Evolutionary conservation across 2,888 invertebrate species (phyloP).

Genomic region (Patella depressa): DNA sequence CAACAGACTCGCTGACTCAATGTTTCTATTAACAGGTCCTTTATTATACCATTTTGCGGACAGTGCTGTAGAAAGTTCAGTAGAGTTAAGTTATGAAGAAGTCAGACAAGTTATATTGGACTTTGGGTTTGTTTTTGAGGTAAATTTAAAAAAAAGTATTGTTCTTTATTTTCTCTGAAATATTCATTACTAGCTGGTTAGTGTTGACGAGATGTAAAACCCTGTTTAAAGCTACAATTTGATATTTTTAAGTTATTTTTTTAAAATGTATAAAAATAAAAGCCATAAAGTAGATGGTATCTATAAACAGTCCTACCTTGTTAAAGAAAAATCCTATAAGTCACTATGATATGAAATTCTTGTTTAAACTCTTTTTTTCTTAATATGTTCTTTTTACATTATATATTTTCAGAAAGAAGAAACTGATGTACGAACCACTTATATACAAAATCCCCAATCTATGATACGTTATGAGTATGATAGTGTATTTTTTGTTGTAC

Average conservation of each 20-base stretch:
- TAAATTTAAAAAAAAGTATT: slow-evolving; percentile 42
- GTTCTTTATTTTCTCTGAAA: not conserved
- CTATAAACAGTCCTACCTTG: no score
- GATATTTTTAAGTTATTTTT: no score
- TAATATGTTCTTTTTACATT: no score
- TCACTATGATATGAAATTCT: no score
- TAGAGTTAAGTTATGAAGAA: slow-evolving; percentile 93
- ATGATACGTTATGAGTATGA: slow-evolving; percentile 94
- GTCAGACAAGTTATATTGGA: slow-evolving; percentile 83
- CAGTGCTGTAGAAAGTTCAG: slow-evolving; percentile 86
- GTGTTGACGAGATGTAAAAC: no score
- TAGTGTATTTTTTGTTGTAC: slow-evolving; percentile 91
- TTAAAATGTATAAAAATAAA: no score
- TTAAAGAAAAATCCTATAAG: no score
- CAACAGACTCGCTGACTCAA: no score
- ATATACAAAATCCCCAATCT: slow-evolving; percentile 91
- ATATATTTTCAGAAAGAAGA: slow-evolving; percentile 79
- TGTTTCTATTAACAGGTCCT: slow-evolving; percentile 76
- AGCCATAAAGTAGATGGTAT: no score
- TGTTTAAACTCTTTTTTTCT: no score
- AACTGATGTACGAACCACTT: slow-evolving; percentile 85
- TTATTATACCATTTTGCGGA: slow-evolving; percentile 90
- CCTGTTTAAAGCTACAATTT: no score
- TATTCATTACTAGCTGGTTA: no score
- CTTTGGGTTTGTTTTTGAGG: slow-evolving; percentile 79